These are phyloP conservation scores for Heliconius nattereri DNA, from an alignment of 1,140 invertebrate species.

Conservation along the genomic window DNA sequence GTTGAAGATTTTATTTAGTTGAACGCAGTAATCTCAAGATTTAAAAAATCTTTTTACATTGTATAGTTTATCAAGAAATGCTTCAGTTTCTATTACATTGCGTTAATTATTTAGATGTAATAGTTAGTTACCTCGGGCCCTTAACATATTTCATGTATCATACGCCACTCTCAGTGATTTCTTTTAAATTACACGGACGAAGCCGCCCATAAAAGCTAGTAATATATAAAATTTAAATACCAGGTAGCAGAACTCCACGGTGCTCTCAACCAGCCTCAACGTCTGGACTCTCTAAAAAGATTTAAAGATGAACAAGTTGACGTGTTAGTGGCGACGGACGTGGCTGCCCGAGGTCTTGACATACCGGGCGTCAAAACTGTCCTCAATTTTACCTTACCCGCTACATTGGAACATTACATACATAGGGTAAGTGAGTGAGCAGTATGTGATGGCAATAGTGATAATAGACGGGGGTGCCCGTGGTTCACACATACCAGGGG, in stretches of 20 bases:
- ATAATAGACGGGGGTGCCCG: slow-evolving; percentile 98
- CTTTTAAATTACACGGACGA: too few species aligned
- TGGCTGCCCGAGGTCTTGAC: slow-evolving; percentile 97
- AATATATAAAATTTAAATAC: background rate
- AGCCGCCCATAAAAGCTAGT: too few species aligned
- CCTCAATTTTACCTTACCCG: slow-evolving; percentile 97
- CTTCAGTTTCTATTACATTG: too few species aligned
- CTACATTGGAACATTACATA: slow-evolving; percentile 96
- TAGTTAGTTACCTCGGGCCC: too few species aligned
- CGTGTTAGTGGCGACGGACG: slow-evolving; percentile 96
- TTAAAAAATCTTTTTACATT: too few species aligned
- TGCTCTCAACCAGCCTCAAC: slow-evolving; percentile 95
- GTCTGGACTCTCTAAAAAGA: slow-evolving; percentile 92
- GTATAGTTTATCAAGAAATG: too few species aligned
- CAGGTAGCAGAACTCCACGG: slow-evolving; percentile 96
- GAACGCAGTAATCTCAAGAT: too few species aligned
- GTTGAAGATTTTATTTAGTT: too few species aligned
- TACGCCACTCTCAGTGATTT: background rate
- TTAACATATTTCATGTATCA: background rate
- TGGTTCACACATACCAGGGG: slow-evolving; percentile 97
- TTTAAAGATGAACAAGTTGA: slow-evolving; percentile 95
- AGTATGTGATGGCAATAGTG: slow-evolving; percentile 81
- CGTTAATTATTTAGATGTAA: too few species aligned
- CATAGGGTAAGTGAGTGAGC: slow-evolving; percentile 84
- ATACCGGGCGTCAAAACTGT: slow-evolving; percentile 98